Evolutionary conservation across 2,888 invertebrate genomes (phyloP).

Genomic region (Endotricha flammealis): DNA sequence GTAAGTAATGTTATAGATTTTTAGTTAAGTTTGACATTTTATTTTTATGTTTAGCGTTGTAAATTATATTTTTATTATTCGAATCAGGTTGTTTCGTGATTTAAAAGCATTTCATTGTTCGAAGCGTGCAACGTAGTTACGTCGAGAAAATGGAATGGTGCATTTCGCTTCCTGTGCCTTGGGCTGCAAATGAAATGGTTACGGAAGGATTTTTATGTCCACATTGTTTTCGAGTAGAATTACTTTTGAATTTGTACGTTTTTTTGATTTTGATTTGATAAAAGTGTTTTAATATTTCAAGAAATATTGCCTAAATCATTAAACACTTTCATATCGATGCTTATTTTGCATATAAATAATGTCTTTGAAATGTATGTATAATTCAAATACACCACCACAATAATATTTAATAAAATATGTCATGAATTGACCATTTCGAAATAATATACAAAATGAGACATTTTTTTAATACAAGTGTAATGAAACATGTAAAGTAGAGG

Average conservation of each 20-base stretch:
- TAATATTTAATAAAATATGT: too few relatives aligned
- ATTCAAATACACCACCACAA: too few relatives aligned
- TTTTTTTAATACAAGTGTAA: too few relatives aligned
- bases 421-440: too few relatives aligned
- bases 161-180: constrained; percentile 66
- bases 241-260: constrained; percentile 27
- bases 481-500: too few relatives aligned
- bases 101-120: constrained; percentile 76
- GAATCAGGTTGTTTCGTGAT: constrained; percentile 64
- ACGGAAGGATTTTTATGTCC: constrained; percentile 49
- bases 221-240: constrained; percentile 37
- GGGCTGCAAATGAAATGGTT: constrained; percentile 64
- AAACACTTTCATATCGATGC: too few relatives aligned
- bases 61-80: constrained; percentile 53
- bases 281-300: neutral
- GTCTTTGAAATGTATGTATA: too few relatives aligned
- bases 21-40: constrained; percentile 11
- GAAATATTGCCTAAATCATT: too few relatives aligned
- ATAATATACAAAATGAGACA: too few relatives aligned
- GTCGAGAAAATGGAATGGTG: constrained; percentile 67
- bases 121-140: constrained; percentile 62
- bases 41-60: constrained; percentile 29
- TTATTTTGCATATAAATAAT: too few relatives aligned
- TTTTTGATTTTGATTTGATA: constrained; percentile 12
- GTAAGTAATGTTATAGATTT: too few relatives aligned